These are phyloP conservation scores for Tragelaphus scriptus DNA, from an alignment of 2,113 vertebrate species.

Conservation along the genomic window DNA sequence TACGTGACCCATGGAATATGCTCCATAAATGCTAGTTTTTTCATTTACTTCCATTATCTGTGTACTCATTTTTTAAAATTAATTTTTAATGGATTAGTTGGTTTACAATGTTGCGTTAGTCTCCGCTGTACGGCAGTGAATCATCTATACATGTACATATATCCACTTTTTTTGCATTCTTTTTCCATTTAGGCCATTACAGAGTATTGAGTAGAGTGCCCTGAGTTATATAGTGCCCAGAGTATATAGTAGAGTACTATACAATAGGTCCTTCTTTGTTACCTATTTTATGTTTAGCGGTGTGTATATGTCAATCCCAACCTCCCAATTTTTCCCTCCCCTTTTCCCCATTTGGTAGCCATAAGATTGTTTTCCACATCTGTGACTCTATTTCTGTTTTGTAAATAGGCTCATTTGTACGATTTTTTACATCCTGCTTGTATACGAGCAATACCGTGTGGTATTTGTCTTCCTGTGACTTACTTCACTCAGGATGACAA, in stretches of 20 bases:
- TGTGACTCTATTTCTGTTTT: not conserved
- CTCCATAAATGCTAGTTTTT: not conserved
- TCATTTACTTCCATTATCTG: not conserved
- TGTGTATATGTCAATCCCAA: not conserved
- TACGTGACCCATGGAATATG: not conserved
- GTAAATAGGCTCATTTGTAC: not conserved
- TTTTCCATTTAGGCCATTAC: not conserved
- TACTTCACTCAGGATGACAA: not conserved
- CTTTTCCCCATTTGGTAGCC: not conserved
- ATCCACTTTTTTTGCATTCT: not conserved
- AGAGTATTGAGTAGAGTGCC: not conserved
- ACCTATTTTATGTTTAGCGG: not conserved
- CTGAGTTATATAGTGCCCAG: not conserved
- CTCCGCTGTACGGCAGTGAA: rapidly evolving
- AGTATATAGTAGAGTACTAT: too few relatives aligned
- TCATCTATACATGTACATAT: not conserved
- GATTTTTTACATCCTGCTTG: not conserved
- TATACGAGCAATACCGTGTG: not conserved
- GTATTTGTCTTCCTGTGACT: not conserved
- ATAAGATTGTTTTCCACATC: not conserved
- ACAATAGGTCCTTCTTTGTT: not conserved
- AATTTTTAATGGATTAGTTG: not conserved
- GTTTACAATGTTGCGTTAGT: not conserved
- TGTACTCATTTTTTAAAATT: not conserved
- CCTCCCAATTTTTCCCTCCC: not conserved